Evolutionary conservation across 2,113 vertebrate species (phyloP).

Genomic region (Acanthochromis polyacanthus): DNA sequence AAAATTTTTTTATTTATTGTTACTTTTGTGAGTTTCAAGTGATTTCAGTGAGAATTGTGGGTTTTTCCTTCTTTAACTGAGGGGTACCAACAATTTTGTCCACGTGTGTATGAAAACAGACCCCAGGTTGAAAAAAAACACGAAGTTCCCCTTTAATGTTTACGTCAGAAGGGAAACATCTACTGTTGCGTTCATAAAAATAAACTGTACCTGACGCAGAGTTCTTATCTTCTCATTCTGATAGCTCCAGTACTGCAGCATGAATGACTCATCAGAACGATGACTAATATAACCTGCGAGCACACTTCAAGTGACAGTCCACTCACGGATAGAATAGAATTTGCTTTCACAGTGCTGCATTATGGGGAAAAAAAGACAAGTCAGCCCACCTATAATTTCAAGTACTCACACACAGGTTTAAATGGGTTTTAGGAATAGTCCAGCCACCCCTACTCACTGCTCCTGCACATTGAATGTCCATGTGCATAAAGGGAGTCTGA

Average conservation of each 20-base stretch:
- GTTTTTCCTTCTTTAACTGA: too few species aligned
- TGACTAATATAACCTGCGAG: conserved; percentile 77
- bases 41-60: too few species aligned
- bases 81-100: too few species aligned
- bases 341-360: conserved; percentile 42
- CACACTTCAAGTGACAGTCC: conserved; percentile 75
- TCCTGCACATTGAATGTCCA: conserved; percentile 21
- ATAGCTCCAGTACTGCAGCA: conserved; percentile 52
- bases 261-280: conserved; percentile 78
- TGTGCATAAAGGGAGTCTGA: conserved; percentile 19
- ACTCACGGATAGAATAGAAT: conserved; percentile 64
- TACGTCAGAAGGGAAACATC: conserved; percentile 9
- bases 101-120: too few species aligned
- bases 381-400: conserved; percentile 48
- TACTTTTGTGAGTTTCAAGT: too few species aligned
- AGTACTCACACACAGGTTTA: conserved; percentile 39
- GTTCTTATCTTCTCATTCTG: conserved; percentile 32
- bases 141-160: too few species aligned
- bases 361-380: conserved; percentile 27
- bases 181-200: conserved; percentile 3
- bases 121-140: too few species aligned
- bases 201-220: conserved; percentile 44
- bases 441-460: conserved; percentile 38
- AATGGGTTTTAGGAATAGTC: conserved; percentile 60
- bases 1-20: too few species aligned